These are phyloP conservation scores for Rhizoglyphus robini DNA, from an alignment of 1,140 invertebrate species.

Conservation along the genomic window DNA sequence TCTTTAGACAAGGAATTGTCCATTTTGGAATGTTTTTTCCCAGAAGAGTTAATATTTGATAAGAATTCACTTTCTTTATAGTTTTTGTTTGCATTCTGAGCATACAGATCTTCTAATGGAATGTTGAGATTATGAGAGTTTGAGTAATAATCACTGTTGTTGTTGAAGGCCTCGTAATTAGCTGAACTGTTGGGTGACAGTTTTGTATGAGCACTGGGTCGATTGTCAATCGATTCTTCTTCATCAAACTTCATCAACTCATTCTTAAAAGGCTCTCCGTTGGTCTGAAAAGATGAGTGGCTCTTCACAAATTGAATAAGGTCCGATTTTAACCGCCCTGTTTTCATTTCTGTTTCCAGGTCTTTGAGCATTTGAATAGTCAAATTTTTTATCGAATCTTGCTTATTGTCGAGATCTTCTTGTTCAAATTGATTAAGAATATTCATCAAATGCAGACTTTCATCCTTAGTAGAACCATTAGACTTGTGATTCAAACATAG, in stretches of 20 bases:
- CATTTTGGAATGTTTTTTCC: background rate
- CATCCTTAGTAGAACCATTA: background rate
- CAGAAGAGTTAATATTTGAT: too few relatives aligned
- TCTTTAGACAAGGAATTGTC: background rate
- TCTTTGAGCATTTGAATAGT: slow-evolving; percentile 14
- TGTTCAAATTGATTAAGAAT: slow-evolving; percentile 5
- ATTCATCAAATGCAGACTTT: slow-evolving; percentile 5
- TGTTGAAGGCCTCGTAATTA: slow-evolving; percentile 12
- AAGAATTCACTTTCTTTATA: background rate
- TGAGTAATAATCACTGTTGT: slow-evolving; percentile 14
- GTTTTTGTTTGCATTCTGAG: background rate
- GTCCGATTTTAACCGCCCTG: background rate
- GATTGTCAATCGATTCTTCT: background rate
- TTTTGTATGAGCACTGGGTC: background rate
- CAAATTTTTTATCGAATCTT: slow-evolving; percentile 8
- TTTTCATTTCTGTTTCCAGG: slow-evolving; percentile 6
- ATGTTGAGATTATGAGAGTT: slow-evolving; percentile 13
- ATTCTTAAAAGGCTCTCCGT: background rate
- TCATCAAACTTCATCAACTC: slow-evolving; percentile 5
- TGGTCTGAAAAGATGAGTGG: background rate
- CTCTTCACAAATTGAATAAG: background rate
- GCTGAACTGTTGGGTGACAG: background rate
- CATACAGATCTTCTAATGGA: background rate
- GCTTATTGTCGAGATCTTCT: background rate
- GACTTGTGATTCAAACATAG: background rate